phyloP scores from a whole-genome alignment of 2,113 vertebrate species.

The Indicator indicator region DNA sequence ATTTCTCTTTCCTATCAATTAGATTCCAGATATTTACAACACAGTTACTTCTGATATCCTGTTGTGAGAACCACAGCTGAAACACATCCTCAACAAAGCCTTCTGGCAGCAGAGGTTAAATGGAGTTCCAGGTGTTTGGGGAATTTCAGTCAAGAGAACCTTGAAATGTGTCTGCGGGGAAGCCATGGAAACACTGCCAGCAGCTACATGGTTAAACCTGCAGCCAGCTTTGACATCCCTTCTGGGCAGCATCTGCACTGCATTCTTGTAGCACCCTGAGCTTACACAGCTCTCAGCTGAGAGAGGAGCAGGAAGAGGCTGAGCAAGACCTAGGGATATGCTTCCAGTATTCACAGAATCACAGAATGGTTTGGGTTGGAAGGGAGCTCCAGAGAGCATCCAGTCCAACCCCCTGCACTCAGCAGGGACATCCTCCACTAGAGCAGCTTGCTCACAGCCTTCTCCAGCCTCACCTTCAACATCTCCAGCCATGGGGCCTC shows the following conservation, averaged over 20 bases:
- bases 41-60: neutral
- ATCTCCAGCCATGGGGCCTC: no score
- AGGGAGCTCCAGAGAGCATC: no score
- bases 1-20: neutral
- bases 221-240: neutral
- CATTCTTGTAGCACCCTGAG: neutral
- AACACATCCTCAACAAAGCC: neutral
- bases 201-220: neutral
- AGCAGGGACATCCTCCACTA: no score
- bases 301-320: neutral
- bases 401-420: no score
- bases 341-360: no score
- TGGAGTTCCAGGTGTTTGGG: neutral
- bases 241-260: neutral
- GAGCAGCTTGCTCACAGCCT: no score
- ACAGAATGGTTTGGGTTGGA: no score
- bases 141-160: neutral
- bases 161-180: neutral
- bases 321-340: neutral
- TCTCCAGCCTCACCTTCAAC: no score
- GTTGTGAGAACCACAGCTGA: neutral
- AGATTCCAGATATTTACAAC: neutral
- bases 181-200: neutral
- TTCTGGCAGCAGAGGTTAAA: neutral
- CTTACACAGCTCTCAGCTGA: neutral